Evolutionary conservation across 2,113 vertebrate species (phyloP), one percentile per base, ranked within the genome.

Genomic region (Australoheros scitulus): DNA sequence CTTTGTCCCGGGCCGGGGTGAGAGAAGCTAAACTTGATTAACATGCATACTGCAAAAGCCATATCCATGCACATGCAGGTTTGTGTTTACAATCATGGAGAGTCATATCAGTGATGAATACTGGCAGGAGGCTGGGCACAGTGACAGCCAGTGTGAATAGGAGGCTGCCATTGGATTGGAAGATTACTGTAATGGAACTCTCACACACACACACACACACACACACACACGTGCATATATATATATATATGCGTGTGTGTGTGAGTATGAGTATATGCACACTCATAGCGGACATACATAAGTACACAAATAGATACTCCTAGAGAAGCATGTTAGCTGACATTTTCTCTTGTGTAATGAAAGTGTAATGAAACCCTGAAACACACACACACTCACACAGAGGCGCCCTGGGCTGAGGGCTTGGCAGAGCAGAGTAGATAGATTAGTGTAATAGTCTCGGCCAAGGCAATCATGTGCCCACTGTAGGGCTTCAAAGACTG

Each of bases 401-500:
- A 72, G 61, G 59, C 79, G 86, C 87, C 85, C 88, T 86, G 85
- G 89, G 92, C 92, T 87, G 81, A 90, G 88, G 91, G 86, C 87
- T 94, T 94, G 93, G 92, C 93, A 92, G 77, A 86, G 77, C 84
- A 79, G 58, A 90, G 87, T 85, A 90, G 90, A 93, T 93, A 92
- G 93, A 94, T 94, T 94, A 92, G 92, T 94, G 92, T 91, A 92
- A 95, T 93, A 87, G 92, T 91, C 87, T 90, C 80, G n/a, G 92
- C 93, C 92, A 92, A 92, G 89, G 90, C 91, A 93, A 91, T 94
- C 93, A 93, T 94, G 92, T 89, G 89, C 92, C 91, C 91, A 92
- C 92, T 91, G 92, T 88, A 88, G 94, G 92, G 84, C 87, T 87
- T 88, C 90, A 93, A 86, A 93, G 63, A 82, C 92, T 94, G 88